phyloP scores from a whole-genome alignment of 2,797 vertebrate species.

The Fistularia commersonii region DNA sequence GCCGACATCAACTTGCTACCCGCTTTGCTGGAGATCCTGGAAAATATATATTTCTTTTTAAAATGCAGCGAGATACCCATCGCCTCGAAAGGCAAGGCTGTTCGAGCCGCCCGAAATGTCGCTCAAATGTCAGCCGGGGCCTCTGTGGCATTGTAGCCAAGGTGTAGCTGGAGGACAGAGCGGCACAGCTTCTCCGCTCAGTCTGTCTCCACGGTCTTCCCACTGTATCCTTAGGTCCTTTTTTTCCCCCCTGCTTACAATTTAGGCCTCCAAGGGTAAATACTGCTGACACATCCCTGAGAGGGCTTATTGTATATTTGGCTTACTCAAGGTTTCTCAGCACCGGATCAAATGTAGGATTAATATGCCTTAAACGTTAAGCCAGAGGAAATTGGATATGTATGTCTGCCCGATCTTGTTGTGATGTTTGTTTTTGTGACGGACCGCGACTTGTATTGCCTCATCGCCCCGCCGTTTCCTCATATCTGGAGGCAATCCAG shows the following conservation, averaged over 20 bases:
- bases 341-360: constrained; percentile 56
- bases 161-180: constrained; percentile 24
- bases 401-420: constrained; percentile 50
- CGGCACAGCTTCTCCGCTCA: constrained; percentile 20
- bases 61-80: too few relatives aligned
- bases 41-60: constrained; percentile 12
- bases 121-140: constrained; percentile 28
- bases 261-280: constrained; percentile 48
- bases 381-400: constrained; percentile 64
- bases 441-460: constrained; percentile 46
- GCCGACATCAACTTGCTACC: too few relatives aligned
- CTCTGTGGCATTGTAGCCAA: constrained; percentile 25
- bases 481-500: constrained; percentile 58
- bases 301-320: constrained; percentile 52
- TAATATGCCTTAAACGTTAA: constrained; percentile 63
- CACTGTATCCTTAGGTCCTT: constrained; percentile 22
- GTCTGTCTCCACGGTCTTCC: constrained; percentile 19
- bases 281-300: constrained; percentile 41
- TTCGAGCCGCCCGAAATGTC: constrained; percentile 27
- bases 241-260: constrained; percentile 29
- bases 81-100: constrained; percentile 12
- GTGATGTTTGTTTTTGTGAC: constrained; percentile 62
- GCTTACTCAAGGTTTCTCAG: constrained; percentile 48
- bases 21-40: background rate
- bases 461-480: constrained; percentile 52